Conservation (phyloP, 2,888 invertebrate species). For the Poecilus cupreus region DNA sequence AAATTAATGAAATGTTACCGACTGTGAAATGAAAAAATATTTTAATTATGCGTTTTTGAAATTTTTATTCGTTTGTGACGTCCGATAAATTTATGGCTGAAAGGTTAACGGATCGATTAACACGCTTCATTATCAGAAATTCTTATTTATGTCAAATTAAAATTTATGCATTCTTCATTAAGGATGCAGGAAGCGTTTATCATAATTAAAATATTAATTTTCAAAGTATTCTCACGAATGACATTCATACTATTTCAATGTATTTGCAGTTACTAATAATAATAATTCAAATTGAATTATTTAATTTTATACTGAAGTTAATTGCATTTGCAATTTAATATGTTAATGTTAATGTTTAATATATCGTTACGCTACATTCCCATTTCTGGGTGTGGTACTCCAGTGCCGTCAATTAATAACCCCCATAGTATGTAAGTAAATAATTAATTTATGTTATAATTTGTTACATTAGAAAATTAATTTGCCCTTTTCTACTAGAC, state of each 20-base stretch:
- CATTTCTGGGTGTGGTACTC: no score
- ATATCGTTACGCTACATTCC: no score
- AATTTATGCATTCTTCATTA: neutral
- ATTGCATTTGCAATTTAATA: neutral
- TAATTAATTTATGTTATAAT: no score
- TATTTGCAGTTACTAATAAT: conserved; percentile 4
- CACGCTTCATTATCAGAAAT: neutral
- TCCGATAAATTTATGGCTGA: neutral
- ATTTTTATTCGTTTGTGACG: conserved; percentile 3
- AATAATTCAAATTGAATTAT: neutral
- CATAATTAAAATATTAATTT: conserved; percentile 10
- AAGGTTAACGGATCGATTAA: neutral
- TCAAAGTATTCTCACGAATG: neutral
- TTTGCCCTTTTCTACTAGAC: no score
- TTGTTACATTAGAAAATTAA: no score
- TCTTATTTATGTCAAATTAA: conserved; percentile 9
- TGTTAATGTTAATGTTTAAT: no score
- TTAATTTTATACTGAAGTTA: conserved; percentile 6
- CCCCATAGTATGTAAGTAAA: no score
- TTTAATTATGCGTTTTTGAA: neutral
- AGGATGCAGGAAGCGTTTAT: neutral
- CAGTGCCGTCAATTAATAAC: no score
- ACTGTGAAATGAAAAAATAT: neutral
- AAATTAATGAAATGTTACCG: neutral
- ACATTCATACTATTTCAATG: neutral